Evolutionary conservation across 2,113 vertebrate genomes (phyloP).

Genomic region (Spizaetus ornatus): DNA sequence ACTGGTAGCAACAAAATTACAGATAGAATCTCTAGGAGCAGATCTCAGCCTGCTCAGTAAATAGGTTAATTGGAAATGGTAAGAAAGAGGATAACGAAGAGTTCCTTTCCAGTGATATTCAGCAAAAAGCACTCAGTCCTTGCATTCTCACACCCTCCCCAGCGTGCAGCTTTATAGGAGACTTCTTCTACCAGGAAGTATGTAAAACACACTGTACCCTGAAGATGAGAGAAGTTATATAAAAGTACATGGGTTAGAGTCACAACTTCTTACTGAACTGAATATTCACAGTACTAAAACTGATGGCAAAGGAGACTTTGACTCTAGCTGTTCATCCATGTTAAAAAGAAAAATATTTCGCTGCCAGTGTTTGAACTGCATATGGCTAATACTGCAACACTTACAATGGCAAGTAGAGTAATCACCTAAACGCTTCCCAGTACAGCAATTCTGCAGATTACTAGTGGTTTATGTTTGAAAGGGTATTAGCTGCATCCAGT

Average conservation of each 20-base stretch:
- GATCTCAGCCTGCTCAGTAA: not conserved
- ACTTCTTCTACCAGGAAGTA: not conserved
- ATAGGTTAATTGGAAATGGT: not conserved
- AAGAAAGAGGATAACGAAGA: not conserved
- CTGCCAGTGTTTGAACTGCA: not conserved
- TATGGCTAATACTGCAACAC: not conserved
- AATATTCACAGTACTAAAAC: not conserved
- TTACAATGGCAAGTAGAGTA: not conserved
- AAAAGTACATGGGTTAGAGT: not conserved
- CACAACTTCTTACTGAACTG: not conserved
- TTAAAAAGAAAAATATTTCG: not conserved
- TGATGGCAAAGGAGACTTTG: not conserved
- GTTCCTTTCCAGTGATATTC: not conserved
- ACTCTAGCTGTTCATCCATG: not conserved
- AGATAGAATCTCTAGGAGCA: not conserved
- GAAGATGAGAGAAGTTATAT: not conserved
- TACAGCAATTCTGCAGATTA: not conserved
- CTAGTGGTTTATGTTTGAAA: not conserved
- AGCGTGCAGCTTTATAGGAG: not conserved
- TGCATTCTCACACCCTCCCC: not conserved
- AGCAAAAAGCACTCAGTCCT: not conserved
- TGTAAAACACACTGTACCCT: not conserved
- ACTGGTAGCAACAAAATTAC: not conserved
- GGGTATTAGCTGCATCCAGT: not conserved
- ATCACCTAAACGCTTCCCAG: not conserved